Conservation (phyloP, 1,140 invertebrate species). For the Zaprionus ornatus region DNA sequence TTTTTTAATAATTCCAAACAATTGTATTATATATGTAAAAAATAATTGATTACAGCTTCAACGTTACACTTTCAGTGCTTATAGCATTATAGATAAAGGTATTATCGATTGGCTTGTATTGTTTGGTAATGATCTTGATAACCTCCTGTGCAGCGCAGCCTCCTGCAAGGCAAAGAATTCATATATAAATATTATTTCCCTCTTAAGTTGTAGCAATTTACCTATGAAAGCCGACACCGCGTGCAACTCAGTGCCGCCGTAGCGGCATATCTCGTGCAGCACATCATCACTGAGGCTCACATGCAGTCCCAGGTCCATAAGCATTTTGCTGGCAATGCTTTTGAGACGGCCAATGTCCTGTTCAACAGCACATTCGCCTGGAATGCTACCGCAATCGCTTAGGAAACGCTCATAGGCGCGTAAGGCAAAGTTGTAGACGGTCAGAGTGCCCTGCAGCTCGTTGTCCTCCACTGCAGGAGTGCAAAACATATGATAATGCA, state of each 20-base stretch:
- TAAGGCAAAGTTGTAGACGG: conserved; percentile 96
- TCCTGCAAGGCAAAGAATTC: conserved; percentile 84
- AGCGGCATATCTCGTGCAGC: conserved; percentile 97
- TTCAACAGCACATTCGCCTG: conserved; percentile 96
- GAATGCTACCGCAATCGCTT: conserved; percentile 94
- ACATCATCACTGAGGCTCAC: conserved; percentile 95
- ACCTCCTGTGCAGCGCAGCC: conserved; percentile 97
- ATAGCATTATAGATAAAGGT: conserved; percentile 98
- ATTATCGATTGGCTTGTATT: conserved; percentile 98
- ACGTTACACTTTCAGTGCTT: conserved; percentile 91
- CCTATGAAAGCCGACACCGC: conserved; percentile 97
- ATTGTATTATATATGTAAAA: conserved; percentile 14
- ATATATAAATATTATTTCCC: neutral
- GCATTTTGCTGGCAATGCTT: conserved; percentile 90
- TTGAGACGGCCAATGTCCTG: conserved; percentile 95
- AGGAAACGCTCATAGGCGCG: conserved; percentile 96
- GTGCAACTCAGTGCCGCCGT: conserved; percentile 97
- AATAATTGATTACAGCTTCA: conserved; percentile 69
- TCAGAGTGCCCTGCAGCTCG: conserved; percentile 91
- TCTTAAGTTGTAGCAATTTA: conserved; percentile 49
- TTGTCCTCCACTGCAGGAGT: conserved; percentile 67
- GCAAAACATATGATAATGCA: neutral
- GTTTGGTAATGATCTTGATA: conserved; percentile 98
- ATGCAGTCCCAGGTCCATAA: conserved; percentile 93
- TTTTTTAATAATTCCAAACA: conserved; percentile 9